Conservation (phyloP, 2,797 vertebrate genomes). For the Lithobates pipiens region DNA sequence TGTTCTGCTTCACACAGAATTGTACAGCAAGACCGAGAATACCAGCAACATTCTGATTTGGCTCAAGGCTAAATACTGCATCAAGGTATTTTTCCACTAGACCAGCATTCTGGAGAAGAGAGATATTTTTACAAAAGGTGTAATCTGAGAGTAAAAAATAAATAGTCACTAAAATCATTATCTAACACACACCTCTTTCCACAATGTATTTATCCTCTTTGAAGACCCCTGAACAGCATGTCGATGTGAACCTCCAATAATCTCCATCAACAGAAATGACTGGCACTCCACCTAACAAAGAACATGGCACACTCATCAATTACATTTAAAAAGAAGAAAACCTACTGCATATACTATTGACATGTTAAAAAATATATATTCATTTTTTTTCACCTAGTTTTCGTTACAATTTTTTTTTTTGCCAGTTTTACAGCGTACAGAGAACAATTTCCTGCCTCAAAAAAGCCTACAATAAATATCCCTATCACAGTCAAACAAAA, state of each 20-base stretch:
- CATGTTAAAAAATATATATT: too few species aligned
- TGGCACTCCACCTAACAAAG: slow-evolving; percentile 90
- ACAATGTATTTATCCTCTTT: slow-evolving; percentile 88
- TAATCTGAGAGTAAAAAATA: background rate
- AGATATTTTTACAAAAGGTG: background rate
- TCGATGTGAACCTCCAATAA: slow-evolving; percentile 89
- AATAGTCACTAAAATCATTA: background rate
- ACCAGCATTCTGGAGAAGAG: slow-evolving; percentile 79
- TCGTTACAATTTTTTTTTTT: too few species aligned
- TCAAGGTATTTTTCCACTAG: slow-evolving; percentile 88
- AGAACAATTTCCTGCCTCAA: too few species aligned
- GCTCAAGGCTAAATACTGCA: slow-evolving; percentile 86
- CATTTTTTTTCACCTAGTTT: too few species aligned
- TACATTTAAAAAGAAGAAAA: background rate
- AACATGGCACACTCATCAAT: background rate
- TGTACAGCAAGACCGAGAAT: slow-evolving; percentile 89
- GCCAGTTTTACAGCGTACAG: too few species aligned
- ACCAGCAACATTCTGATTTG: slow-evolving; percentile 80
- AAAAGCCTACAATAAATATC: too few species aligned
- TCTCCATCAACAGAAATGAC: slow-evolving; percentile 88
- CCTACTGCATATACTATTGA: too few species aligned
- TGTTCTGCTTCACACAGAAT: slow-evolving; percentile 88
- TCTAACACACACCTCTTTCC: slow-evolving; percentile 85
- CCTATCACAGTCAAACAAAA: too few species aligned
- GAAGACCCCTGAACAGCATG: slow-evolving; percentile 83